Evolutionary conservation across 2,888 invertebrate genomes (phyloP), one percentile per base, ranked within the genome.

Genomic region (Aphidoletes aphidimyza): DNA sequence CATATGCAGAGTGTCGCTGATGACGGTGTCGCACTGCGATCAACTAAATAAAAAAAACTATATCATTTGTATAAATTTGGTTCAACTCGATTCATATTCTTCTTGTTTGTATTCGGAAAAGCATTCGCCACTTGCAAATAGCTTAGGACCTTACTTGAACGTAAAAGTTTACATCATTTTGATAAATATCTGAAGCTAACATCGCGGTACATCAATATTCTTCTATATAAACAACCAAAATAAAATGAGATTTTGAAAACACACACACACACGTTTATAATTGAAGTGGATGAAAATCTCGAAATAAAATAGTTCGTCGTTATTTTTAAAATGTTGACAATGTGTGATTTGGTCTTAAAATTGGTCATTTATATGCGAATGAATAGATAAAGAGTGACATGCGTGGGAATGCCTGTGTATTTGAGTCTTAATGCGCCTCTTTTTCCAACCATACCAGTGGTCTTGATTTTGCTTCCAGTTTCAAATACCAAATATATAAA

Each of bases 361-460:
- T 81, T 37, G n/a, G 37, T 37, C 81, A n/a, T 81, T 81, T 81
- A 81, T 81, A 37, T 81, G 81, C 37, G 81, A 81, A 81, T 81
- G 30, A 69, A 30, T 47, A 39, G n/a, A 69, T 26, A 69, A 30
- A 81, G 37, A 81, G 81, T 81, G 81, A 22, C 81, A 37, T 81
- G 81, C 81, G 81, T 81, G 81, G 81, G 81, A 81, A 81, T 81
- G 81, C 17, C n/a, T n/a, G n/a, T n/a, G n/a, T n/a, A n/a, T n/a
- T n/a, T 36, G 17, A 14, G 78, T 14, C n/a, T n/a, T n/a, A n/a
- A n/a, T 47, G 8, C 54, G n/a, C 22, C 54, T 54, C 37, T 19
- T 6, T 81, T 19, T 81, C 30, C 8, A 37, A n/a, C n/a, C 6
- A 8, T 69, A 8, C 14, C 17, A 14, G n/a, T 81, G 36, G 19